Percentiles rank a stretch among this genome's conserved stretches.
Conservation (phyloP, 2,113 vertebrate genomes). For the Aptenodytes patagonicus region DNA sequence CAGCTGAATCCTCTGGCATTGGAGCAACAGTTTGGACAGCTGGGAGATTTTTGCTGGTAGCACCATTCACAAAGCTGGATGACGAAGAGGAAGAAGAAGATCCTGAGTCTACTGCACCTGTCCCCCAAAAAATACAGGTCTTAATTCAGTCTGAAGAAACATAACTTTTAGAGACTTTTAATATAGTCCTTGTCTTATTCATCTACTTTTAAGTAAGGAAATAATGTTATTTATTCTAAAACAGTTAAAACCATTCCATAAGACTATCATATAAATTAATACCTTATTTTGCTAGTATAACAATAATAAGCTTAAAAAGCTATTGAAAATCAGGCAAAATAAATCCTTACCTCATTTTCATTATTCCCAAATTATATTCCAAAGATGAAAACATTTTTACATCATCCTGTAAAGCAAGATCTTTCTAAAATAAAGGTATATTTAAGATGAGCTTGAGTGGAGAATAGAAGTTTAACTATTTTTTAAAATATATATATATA, state of each 20-base stretch:
- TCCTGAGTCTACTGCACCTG: conserved; percentile 90
- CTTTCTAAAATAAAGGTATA: conserved; percentile 15
- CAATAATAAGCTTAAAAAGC: background rate
- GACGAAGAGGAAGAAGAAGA: conserved; percentile 93
- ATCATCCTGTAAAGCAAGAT: conserved; percentile 36
- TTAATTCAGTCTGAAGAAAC: conserved; percentile 54
- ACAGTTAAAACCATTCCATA: background rate
- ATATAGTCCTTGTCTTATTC: background rate
- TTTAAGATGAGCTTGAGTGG: background rate
- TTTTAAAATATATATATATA: background rate
- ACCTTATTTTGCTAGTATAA: background rate
- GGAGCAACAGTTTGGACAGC: conserved; percentile 96
- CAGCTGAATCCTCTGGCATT: conserved; percentile 95
- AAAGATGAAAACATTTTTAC: conserved; percentile 49
- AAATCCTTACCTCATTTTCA: conserved; percentile 33
- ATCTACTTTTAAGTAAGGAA: conserved; percentile 20
- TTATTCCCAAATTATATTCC: conserved; percentile 26
- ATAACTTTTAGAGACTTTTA: background rate
- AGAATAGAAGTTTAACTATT: background rate
- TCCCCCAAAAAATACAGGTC: conserved; percentile 55
- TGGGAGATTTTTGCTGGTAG: conserved; percentile 97
- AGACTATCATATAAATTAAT: background rate
- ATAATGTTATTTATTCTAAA: conserved; percentile 23
- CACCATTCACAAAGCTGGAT: conserved; percentile 97
- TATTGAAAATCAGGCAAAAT: conserved; percentile 37